Conservation (phyloP, 2,888 invertebrate genomes). For the Pilophorus perplexus region DNA sequence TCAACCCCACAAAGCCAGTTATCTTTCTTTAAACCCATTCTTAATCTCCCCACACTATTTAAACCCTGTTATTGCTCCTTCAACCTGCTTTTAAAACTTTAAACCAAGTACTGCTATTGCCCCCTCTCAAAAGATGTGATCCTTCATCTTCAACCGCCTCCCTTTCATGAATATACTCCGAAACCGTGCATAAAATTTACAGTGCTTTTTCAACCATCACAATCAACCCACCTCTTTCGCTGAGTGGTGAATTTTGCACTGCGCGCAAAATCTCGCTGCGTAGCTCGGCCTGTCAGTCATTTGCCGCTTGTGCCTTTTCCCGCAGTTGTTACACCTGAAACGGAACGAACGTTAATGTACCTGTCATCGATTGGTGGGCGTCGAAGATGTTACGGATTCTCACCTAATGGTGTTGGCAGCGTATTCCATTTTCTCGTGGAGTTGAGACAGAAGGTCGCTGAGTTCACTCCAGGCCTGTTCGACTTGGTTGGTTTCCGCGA, state of each 20-base stretch:
- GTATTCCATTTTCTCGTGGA: slow-evolving; percentile 91
- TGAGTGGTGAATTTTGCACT: slow-evolving; percentile 85
- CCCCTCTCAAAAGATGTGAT: too few species aligned
- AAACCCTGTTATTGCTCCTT: too few species aligned
- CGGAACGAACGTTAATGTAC: not conserved
- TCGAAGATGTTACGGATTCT: too few species aligned
- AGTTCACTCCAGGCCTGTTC: slow-evolving; percentile 87
- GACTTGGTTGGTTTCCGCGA: slow-evolving; percentile 72
- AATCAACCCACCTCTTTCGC: slow-evolving; percentile 80
- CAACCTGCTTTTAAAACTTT: too few species aligned
- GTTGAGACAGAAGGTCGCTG: slow-evolving; percentile 78
- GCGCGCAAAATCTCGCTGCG: slow-evolving; percentile 86
- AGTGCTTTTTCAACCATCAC: too few species aligned
- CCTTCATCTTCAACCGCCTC: too few species aligned
- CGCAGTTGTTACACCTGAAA: slow-evolving; percentile 85
- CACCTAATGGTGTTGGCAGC: slow-evolving; percentile 84
- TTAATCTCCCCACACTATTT: too few species aligned
- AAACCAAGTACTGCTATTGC: too few species aligned
- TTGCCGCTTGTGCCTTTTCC: slow-evolving; percentile 82
- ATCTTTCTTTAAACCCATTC: too few species aligned
- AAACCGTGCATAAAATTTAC: too few species aligned
- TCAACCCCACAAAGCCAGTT: too few species aligned
- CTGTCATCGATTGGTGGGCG: not conserved
- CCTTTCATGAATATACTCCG: too few species aligned
- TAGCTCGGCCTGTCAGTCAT: slow-evolving; percentile 83